Evolutionary conservation across 1,140 invertebrate genomes (phyloP), one percentile per base, ranked within the genome.

Genomic region (Eubasilissa regina): DNA sequence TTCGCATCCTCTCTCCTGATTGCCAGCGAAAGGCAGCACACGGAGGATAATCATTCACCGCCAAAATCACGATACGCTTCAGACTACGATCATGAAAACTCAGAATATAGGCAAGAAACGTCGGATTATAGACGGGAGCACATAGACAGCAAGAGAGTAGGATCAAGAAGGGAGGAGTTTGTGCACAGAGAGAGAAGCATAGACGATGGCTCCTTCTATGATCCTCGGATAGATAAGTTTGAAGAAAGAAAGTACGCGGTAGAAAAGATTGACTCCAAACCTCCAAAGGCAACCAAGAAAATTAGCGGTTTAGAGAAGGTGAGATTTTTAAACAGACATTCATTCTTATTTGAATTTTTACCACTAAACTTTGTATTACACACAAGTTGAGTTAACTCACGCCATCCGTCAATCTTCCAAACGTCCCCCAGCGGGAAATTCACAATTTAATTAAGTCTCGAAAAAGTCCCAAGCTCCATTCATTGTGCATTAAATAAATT

Each of bases 251-350:
- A 85, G 68, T 84, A 19, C 53, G 77, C 83, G 0, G 51, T 89
- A 78, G 89, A 89, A 55, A 89, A 87, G 86, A 81, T 89, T 58
- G 89, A 90, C 86, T 88, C 89, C 83, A 92, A 91, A 85, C 90
- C 90, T 73, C 90, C 90, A 10, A 92, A 91, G 85, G 88, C 89
- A 64, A 86, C 87, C n/a, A 91, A 91, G 84, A 93, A 93, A 83
- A 86, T 91, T 84, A 92, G 92, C 84, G 90, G 91, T 85, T 89
- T 93, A 78, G 91, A 93, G 86, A 93, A 93, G 87, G 92, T 93
- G 82, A 87, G 64, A 82, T 82, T 55, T 77, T 53, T 51, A 51
- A 48, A n/a, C 12, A 47, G 13, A 25, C 13, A 35, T 4, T 3
- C 7, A 53, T 43, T 45, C 3, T 68, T 51, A 15, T 73, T 53